A percentile compares a stretch with the other conserved stretches of the same genome.
phyloP scores from a whole-genome alignment of 2,113 vertebrate species.

The Ceuthmochares aereus region DNA sequence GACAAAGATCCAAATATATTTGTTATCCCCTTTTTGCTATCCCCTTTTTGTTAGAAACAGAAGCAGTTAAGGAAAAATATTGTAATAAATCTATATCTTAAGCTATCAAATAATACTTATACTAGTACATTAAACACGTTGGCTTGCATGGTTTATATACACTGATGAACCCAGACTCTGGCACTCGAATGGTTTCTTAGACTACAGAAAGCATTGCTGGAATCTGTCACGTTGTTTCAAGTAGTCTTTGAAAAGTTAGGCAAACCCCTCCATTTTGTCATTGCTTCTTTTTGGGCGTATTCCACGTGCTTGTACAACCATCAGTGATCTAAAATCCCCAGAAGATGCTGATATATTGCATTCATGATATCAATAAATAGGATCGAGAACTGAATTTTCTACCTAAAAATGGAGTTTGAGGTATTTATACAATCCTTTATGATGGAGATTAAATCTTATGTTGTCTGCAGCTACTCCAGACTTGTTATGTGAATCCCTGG shows the following conservation, averaged over 20 bases:
- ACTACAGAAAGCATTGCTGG: constrained; percentile 14
- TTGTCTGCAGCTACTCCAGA: neutral
- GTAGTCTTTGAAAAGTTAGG: neutral
- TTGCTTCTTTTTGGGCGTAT: neutral
- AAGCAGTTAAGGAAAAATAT: constrained; percentile 5
- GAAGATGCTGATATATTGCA: neutral
- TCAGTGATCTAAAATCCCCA: neutral
- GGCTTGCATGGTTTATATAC: neutral
- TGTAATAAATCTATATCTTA: neutral
- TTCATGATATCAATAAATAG: neutral
- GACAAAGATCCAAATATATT: neutral
- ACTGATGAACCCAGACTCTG: neutral
- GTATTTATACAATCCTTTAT: neutral
- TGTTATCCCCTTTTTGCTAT: neutral
- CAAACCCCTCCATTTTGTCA: neutral
- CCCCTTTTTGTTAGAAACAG: constrained; percentile 4
- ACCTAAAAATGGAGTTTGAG: constrained; percentile 9
- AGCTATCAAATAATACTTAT: neutral
- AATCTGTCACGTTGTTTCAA: neutral
- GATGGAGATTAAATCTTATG: neutral
- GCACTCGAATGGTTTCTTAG: neutral
- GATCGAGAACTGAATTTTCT: neutral
- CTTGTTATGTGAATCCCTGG: neutral
- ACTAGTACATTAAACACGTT: neutral
- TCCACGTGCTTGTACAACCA: neutral